Evolutionary conservation across 2,888 invertebrate species (phyloP).

Genomic region (Sphaerophoria rueppellii): DNA sequence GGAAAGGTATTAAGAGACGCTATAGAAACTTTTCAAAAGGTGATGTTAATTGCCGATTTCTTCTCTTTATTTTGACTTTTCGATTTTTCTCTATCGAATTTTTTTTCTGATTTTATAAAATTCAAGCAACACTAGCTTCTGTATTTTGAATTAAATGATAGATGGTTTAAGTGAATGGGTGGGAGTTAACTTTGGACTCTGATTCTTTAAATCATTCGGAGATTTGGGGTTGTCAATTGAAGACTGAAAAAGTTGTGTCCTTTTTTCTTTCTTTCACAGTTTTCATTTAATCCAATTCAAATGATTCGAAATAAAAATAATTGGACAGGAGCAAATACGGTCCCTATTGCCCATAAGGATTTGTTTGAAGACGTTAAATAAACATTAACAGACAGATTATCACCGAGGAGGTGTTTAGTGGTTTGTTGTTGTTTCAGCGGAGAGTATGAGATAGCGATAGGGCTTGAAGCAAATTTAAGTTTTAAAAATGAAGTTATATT

Average conservation of each 20-base stretch:
- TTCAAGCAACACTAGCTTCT: slow-evolving; percentile 5
- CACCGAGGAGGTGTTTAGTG: too few relatives aligned
- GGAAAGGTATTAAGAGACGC: neutral
- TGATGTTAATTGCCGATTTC: slow-evolving; percentile 39
- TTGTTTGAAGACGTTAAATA: too few relatives aligned
- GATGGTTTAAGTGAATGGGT: slow-evolving; percentile 36
- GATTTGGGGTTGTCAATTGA: slow-evolving; percentile 18
- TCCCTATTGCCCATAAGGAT: too few relatives aligned
- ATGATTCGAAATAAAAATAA: slow-evolving; percentile 21
- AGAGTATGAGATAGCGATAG: too few relatives aligned
- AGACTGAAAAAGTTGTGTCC: slow-evolving; percentile 6
- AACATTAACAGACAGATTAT: too few relatives aligned
- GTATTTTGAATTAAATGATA: slow-evolving; percentile 11
- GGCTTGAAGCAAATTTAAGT: too few relatives aligned
- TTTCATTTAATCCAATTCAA: neutral
- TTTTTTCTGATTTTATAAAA: slow-evolving; percentile 19
- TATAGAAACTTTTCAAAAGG: slow-evolving; percentile 25
- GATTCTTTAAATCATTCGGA: slow-evolving; percentile 28
- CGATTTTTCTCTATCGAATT: neutral
- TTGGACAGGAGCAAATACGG: slow-evolving; percentile 6
- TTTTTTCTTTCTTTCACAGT: neutral
- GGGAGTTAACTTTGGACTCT: slow-evolving; percentile 31
- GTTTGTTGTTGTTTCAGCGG: too few relatives aligned
- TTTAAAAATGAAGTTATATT: too few relatives aligned
- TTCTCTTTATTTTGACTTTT: slow-evolving; percentile 12